Conservation (phyloP, 2,888 invertebrate genomes). For the Trichogramma evanescens region DNA sequence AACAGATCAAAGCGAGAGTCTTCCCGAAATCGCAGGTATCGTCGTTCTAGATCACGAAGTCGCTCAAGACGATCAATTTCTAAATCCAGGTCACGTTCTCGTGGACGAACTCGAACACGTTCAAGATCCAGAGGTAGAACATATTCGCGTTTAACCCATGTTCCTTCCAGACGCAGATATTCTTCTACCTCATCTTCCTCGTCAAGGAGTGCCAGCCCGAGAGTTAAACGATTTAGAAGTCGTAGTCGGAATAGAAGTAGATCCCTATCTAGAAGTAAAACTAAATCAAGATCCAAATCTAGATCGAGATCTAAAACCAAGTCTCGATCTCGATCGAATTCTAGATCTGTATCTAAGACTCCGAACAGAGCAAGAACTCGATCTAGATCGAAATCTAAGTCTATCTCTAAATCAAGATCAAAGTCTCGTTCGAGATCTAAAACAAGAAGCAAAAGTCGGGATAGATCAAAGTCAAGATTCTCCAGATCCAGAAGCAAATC, state of each 20-base stretch:
- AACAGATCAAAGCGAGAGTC: constrained; percentile 36
- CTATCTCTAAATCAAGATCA: constrained; percentile 37
- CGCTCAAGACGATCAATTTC: constrained; percentile 34
- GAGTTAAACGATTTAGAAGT: no score
- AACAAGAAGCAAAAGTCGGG: constrained; percentile 36
- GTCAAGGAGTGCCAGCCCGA: constrained; percentile 30
- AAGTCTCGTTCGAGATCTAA: constrained; percentile 39
- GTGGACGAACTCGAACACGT: constrained; percentile 40
- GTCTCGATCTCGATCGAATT: constrained; percentile 36
- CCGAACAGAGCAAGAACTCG: constrained; percentile 37
- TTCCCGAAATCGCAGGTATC: constrained; percentile 39
- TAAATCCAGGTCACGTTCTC: constrained; percentile 35
- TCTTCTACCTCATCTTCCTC: constrained; percentile 31
- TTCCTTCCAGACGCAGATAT: constrained; percentile 33
- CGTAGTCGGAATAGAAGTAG: constrained; percentile 13
- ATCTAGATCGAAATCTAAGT: constrained; percentile 35
- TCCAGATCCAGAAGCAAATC: constrained; percentile 36
- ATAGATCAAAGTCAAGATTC: constrained; percentile 33
- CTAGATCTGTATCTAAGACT: constrained; percentile 37
- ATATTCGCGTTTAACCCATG: constrained; percentile 29
- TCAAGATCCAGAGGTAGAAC: constrained; percentile 35
- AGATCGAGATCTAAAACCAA: constrained; percentile 33
- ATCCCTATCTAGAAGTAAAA: constrained; percentile 35
- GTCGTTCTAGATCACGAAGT: constrained; percentile 39
- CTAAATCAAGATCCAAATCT: constrained; percentile 30